These are phyloP conservation scores for Listronotus bonariensis DNA, from an alignment of 1,140 invertebrate species.

Conservation along the genomic window DNA sequence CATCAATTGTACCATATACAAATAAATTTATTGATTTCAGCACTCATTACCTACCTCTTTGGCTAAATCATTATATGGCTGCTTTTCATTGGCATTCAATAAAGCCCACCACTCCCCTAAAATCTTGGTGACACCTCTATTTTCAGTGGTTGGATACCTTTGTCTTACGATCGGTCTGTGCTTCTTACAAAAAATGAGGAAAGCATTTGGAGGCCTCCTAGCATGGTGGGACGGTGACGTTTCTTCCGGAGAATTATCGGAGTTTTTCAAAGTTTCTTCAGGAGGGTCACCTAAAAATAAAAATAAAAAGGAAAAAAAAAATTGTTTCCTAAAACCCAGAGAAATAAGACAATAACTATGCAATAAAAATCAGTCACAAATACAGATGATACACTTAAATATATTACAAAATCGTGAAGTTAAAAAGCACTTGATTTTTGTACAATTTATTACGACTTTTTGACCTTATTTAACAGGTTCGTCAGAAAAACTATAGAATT, in stretches of 20 bases:
- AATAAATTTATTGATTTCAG: neutral
- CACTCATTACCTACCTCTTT: slow-evolving; percentile 67
- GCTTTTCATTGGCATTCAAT: slow-evolving; percentile 81
- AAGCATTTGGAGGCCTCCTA: slow-evolving; percentile 92
- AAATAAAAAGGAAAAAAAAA: no score
- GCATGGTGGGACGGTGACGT: slow-evolving; percentile 72
- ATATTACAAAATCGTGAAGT: no score
- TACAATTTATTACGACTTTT: no score
- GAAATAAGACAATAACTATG: no score
- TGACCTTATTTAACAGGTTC: no score
- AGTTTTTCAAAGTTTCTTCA: slow-evolving; percentile 15
- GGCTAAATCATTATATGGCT: slow-evolving; percentile 84
- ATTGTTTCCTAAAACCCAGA: no score
- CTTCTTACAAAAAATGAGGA: slow-evolving; percentile 92
- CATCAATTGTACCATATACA: no score
- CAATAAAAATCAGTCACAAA: no score
- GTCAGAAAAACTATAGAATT: no score
- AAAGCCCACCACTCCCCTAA: slow-evolving; percentile 94
- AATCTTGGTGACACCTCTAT: slow-evolving; percentile 89
- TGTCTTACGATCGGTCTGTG: slow-evolving; percentile 85
- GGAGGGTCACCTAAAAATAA: neutral
- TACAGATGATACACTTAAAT: no score
- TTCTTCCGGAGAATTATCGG: slow-evolving; percentile 40
- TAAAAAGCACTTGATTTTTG: no score
- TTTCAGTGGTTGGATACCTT: slow-evolving; percentile 86